Evolutionary conservation across 2,797 vertebrate genomes (phyloP).

Genomic region (Buphagus erythrorhynchus): DNA sequence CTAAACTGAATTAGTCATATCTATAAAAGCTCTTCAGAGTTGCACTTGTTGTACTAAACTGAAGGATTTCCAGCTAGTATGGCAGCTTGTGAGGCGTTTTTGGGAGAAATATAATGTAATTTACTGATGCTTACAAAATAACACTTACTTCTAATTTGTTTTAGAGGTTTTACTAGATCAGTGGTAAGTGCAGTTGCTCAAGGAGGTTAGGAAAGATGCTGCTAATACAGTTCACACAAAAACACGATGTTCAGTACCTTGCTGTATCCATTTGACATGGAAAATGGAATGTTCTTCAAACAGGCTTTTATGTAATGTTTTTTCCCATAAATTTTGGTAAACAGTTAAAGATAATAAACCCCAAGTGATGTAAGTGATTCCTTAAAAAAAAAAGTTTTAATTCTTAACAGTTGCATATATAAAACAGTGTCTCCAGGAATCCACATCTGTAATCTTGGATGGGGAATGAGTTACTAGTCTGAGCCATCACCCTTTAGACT

Average conservation of each 20-base stretch:
- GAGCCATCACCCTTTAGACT: neutral
- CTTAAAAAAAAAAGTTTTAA: neutral
- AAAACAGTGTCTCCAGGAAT: neutral
- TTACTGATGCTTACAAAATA: conserved; percentile 39
- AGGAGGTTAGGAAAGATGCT: neutral
- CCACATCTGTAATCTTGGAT: neutral
- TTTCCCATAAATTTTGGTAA: neutral
- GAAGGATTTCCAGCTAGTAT: conserved; percentile 59
- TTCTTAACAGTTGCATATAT: neutral
- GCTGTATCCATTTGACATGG: neutral
- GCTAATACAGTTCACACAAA: neutral
- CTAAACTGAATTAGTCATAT: conserved; percentile 64
- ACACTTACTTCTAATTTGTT: conserved; percentile 16
- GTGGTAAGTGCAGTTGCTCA: neutral
- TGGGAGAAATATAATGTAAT: conserved; percentile 41
- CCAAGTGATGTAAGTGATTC: neutral
- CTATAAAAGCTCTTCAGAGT: conserved; percentile 64
- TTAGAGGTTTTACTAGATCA: neutral
- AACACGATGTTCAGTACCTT: neutral
- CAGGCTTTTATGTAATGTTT: neutral
- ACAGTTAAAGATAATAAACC: neutral
- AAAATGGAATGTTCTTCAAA: neutral
- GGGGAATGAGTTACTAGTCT: neutral
- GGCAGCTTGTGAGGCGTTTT: conserved; percentile 51
- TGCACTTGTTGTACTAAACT: conserved; percentile 54